Conservation (phyloP, 2,113 vertebrate genomes). For the Ondatra zibethicus region DNA sequence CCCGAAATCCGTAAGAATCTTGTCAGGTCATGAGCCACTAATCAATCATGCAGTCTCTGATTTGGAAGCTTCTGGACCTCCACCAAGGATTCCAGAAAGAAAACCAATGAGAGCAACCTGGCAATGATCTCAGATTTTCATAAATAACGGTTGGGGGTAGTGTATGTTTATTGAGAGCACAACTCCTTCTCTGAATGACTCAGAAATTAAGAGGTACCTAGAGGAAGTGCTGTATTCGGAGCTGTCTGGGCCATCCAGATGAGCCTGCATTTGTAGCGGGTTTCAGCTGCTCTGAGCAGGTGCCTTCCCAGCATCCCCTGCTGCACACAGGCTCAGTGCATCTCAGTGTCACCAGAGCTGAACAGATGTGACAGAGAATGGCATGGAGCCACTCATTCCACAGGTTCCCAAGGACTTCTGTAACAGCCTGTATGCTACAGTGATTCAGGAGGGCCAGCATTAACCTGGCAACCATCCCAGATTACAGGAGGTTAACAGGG, state of each 20-base stretch:
- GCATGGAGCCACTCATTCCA: background rate
- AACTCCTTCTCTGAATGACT: slow-evolving; percentile 29
- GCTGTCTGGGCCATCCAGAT: slow-evolving; percentile 13
- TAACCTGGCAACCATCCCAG: background rate
- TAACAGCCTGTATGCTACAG: background rate
- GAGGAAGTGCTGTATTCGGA: slow-evolving; percentile 36
- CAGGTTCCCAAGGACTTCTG: background rate
- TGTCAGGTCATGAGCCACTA: background rate
- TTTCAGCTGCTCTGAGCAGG: background rate
- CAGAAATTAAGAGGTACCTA: slow-evolving; percentile 42
- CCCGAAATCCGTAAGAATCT: background rate
- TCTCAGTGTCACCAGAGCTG: slow-evolving; percentile 5
- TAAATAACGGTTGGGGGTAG: background rate
- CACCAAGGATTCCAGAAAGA: slow-evolving; percentile 2
- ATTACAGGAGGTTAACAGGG: background rate
- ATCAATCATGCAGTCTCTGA: background rate
- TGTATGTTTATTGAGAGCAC: background rate
- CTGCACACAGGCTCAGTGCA: background rate
- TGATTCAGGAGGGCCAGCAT: background rate
- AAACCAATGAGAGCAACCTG: background rate
- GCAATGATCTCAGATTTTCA: background rate
- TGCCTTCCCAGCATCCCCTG: background rate
- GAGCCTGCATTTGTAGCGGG: background rate
- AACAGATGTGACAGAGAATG: background rate
- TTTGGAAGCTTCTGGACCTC: slow-evolving; percentile 20